Conservation (phyloP, 2,888 invertebrate genomes). For the Seira ritae region DNA sequence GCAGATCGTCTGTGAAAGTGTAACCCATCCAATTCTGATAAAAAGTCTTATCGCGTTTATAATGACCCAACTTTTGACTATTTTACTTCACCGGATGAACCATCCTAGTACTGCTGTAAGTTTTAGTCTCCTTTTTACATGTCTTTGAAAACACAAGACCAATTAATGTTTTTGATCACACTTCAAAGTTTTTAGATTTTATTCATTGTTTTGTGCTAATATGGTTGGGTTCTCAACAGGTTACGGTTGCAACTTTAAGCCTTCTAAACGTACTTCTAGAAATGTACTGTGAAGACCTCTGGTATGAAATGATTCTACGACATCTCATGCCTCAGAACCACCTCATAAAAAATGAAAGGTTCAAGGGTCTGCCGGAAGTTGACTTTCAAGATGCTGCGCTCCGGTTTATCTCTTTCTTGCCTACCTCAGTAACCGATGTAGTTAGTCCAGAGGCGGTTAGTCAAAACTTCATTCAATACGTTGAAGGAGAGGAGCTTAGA, state of each 20-base stretch:
- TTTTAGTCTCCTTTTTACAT: too few species aligned
- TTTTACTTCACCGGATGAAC: constrained; percentile 68
- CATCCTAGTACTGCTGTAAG: constrained; percentile 69
- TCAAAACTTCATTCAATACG: constrained; percentile 66
- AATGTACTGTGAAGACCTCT: constrained; percentile 72
- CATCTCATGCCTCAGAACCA: constrained; percentile 70
- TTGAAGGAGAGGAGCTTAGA: constrained; percentile 65
- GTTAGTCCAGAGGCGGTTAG: constrained; percentile 66
- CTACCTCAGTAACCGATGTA: constrained; percentile 60
- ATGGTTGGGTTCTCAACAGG: too few species aligned
- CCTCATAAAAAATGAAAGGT: constrained; percentile 68
- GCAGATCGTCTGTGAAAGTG: constrained; percentile 69
- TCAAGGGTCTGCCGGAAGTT: constrained; percentile 57
- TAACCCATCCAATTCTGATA: constrained; percentile 68
- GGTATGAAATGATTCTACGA: constrained; percentile 68
- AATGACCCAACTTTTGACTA: constrained; percentile 58
- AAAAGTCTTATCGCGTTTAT: constrained; percentile 67
- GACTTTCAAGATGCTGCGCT: constrained; percentile 70
- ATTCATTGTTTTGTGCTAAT: too few species aligned
- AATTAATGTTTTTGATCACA: too few species aligned
- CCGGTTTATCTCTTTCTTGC: constrained; percentile 68
- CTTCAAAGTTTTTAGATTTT: too few species aligned
- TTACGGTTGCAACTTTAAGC: constrained; percentile 70
- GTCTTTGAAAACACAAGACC: too few species aligned
- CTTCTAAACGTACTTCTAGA: constrained; percentile 68